Evolutionary conservation across 2,113 vertebrate species (phyloP), one percentile per base, ranked within the genome.

Genomic region (Rhinolophus ferrumequinum): DNA sequence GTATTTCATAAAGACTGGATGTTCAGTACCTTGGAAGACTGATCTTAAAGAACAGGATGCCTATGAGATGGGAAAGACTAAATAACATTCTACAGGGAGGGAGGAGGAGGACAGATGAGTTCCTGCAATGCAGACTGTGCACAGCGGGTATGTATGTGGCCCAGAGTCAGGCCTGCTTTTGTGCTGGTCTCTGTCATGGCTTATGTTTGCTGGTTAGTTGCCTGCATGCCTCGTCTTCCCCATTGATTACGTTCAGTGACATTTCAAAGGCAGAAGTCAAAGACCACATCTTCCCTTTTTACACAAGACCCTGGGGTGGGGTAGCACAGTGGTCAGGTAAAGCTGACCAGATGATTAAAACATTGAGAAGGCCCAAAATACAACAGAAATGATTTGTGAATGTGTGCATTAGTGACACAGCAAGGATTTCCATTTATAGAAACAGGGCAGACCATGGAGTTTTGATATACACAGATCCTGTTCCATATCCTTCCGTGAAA

Each of bases 261-360:
- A 8, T 80, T 35, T 54, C 3, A 3, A 66, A 56, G 50, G 13
- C 52, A 50, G 15, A 88, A 54, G 47, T 79, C 14, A 80, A 91
- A 70, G 5, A 3, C 13, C 41, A 14, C 21, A 18, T 80, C 7
- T 79, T 15, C 2, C 14, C 44, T 52, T 77, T 69, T 62, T 50
- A 28, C 41, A 16, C 1, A 62, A 64, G 35, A 56, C 0, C 16
- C 19, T n/a, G 1, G 52, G 52, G 52, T 15, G 14, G 0, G 15
- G 19, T 2, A 21, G 24, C n/a, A 58, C 26, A 44, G 13, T 8
- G 4, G 41, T 80, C 66, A 64, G 38, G 79, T 62, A 33, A 76
- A 81, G 33, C 33, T 14, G 21, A 35, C 10, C 52, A 77, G 76
- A 47, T 64, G 69, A 54, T 28, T 75, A 26, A 88, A 88, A 64